A percentile compares a stretch with the other conserved stretches of the same genome.
Evolutionary conservation across 2,888 invertebrate genomes (phyloP).

Genomic region (Asteroscopus sphinx): DNA sequence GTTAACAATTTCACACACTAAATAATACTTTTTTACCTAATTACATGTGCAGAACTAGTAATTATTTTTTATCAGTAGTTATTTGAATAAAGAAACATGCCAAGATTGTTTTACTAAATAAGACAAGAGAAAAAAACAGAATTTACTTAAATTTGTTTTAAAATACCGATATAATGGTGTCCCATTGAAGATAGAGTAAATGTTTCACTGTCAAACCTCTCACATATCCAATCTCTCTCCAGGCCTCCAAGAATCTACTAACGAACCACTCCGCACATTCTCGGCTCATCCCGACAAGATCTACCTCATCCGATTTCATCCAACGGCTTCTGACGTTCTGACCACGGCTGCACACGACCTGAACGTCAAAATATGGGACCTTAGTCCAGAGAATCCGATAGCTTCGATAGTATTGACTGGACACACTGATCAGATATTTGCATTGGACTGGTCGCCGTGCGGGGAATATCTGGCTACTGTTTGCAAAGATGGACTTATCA

Average conservation of each 20-base stretch:
- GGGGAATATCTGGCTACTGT: slow-evolving; percentile 96
- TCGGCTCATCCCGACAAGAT: slow-evolving; percentile 97
- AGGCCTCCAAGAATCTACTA: slow-evolving; percentile 94
- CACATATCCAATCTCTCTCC: background rate
- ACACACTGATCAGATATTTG: slow-evolving; percentile 97
- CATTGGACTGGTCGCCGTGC: slow-evolving; percentile 97
- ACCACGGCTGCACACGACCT: slow-evolving; percentile 97
- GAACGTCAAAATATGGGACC: slow-evolving; percentile 96
- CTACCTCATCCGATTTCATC: slow-evolving; percentile 96
- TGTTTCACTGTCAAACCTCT: background rate
- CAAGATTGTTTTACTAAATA: too few relatives aligned
- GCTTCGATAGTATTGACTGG: slow-evolving; percentile 91
- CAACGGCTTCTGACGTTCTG: slow-evolving; percentile 95
- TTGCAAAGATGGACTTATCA: slow-evolving; percentile 95
- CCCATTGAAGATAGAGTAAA: too few relatives aligned
- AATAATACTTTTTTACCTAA: too few relatives aligned
- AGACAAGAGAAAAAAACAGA: too few relatives aligned
- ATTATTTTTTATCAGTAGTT: too few relatives aligned
- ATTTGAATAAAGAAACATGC: too few relatives aligned
- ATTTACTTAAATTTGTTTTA: too few relatives aligned
- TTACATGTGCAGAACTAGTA: too few relatives aligned
- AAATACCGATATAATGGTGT: too few relatives aligned
- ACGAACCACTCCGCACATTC: slow-evolving; percentile 91
- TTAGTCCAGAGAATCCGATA: slow-evolving; percentile 80
- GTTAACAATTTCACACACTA: too few relatives aligned